These are phyloP conservation scores for Promerops cafer DNA, from an alignment of 2,113 vertebrate species.

Conservation along the genomic window DNA sequence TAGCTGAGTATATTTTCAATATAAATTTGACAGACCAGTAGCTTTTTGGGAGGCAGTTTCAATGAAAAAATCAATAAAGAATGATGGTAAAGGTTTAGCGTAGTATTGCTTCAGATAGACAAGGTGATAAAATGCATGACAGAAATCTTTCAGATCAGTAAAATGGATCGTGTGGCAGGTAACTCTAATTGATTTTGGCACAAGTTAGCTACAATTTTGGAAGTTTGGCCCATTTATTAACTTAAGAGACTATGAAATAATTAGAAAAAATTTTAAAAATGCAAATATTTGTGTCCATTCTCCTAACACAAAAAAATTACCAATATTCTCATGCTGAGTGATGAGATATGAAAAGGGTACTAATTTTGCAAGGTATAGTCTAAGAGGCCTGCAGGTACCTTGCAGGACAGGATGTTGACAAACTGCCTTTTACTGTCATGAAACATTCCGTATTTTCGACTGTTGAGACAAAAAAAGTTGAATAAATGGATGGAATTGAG, in stretches of 20 bases:
- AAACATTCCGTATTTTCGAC: neutral
- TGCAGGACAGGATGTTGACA: neutral
- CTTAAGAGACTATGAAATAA: neutral
- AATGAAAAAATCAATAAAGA: neutral
- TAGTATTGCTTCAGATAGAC: neutral
- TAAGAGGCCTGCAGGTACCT: neutral
- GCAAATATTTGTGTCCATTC: neutral
- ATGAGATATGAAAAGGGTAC: neutral
- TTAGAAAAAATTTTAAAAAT: neutral
- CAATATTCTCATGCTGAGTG: neutral
- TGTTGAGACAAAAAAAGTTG: neutral
- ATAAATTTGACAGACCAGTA: neutral
- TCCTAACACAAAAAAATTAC: neutral
- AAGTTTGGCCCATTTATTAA: neutral
- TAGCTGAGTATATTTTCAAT: neutral
- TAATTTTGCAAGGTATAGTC: neutral
- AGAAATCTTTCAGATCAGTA: neutral
- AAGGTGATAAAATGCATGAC: neutral
- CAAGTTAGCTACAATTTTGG: neutral
- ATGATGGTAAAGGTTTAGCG: neutral
- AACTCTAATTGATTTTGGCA: neutral
- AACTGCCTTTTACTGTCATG: neutral
- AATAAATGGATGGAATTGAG: neutral
- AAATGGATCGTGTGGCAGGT: neutral
- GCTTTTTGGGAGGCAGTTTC: neutral